Conservation (phyloP, 2,797 vertebrate genomes). For the Amblyopsis hoosieri region DNA sequence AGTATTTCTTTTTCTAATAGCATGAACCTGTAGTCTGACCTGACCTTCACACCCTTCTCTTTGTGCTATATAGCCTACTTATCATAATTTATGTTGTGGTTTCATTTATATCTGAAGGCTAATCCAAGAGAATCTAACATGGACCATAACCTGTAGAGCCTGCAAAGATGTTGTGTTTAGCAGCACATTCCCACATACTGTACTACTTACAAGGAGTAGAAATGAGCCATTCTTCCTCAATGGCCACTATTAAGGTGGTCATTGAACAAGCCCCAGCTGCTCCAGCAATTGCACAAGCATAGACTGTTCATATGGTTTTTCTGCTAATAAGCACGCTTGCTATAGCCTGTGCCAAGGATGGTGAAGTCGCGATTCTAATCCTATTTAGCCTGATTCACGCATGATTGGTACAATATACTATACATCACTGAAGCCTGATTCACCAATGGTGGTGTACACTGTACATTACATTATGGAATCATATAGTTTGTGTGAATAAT, state of each 20-base stretch:
- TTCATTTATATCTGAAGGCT: constrained; percentile 23
- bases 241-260: no score
- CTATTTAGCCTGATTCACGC: constrained; percentile 37
- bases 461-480: no score
- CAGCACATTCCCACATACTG: background rate
- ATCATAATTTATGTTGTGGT: background rate
- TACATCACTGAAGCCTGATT: constrained; percentile 59
- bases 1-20: constrained; percentile 34
- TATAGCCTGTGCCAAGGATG: constrained; percentile 38
- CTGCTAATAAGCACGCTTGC: constrained; percentile 45
- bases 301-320: constrained; percentile 19
- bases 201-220: no score
- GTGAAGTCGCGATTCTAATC: constrained; percentile 45
- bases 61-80: constrained; percentile 15
- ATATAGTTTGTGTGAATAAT: constrained; percentile 24
- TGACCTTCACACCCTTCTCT: background rate
- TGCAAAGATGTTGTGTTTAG: background rate
- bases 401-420: constrained; percentile 25
- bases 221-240: no score
- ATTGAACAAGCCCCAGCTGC: no score
- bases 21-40: constrained; percentile 37
- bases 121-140: constrained; percentile 1
- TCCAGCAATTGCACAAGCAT: no score
- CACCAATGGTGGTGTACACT: constrained; percentile 1
- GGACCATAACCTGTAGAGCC: background rate